Evolutionary conservation across 1,140 invertebrate genomes (phyloP), one percentile per base, ranked within the genome.

Genomic region (Euwallacea fornicatus): DNA sequence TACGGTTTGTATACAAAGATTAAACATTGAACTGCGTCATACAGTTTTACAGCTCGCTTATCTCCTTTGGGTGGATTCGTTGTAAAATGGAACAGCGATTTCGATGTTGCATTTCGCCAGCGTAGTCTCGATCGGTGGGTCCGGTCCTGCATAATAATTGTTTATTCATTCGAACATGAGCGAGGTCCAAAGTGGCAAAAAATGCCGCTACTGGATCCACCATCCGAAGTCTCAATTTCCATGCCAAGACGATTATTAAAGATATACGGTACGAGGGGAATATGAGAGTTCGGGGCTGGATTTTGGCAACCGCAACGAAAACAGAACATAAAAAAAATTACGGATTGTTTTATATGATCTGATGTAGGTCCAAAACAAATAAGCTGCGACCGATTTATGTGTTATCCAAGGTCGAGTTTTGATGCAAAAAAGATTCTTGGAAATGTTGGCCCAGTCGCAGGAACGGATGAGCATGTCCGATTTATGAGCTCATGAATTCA

Each of bases 291-390:
- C 46, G 46, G 13, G 13, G 9, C 46, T 10, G 46, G 13, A 50
- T 50, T 50, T 50, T 50, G 46, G 46, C 46, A 50, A 50, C 46
- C 46, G 46, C 46, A 50, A 50, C 46, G 46, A 50, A 50, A 50
- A 50, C 46, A 50, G 13, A 50, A 50, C 46, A 50, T 50, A 10
- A 10, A 50, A n/a, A 50, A 50, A 50, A 50, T 50, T 50, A 50
- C 46, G 46, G 46, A 50, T 50, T 50, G 46, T 50, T 50, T 50
- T 50, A 50, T 50, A 50, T 6, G 46, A 50, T 50, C 46, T 11
- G 46, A 50, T 10, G 13, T 50, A 50, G 46, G 46, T 50, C 46
- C 46, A 50, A 50, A 50, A 50, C 46, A 50, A 50, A 50, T 50
- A 50, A 50, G 46, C 46, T 50, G 9, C 9, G 46, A 11, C 46